Conservation (phyloP, 2,797 vertebrate genomes). For the Macropus fuliginosus region DNA sequence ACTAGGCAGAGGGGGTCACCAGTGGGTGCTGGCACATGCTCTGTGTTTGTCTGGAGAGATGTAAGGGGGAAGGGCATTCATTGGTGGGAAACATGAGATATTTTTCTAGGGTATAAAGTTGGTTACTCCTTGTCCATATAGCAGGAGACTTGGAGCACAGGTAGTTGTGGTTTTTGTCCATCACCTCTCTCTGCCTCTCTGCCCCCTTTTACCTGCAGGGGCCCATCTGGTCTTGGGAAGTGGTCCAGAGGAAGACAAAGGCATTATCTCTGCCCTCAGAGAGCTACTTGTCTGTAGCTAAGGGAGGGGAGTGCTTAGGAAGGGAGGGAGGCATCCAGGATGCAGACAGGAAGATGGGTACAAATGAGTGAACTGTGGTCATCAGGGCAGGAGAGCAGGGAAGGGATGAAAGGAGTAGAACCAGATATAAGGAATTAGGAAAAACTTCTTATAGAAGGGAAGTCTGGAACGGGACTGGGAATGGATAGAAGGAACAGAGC, state of each 20-base stretch:
- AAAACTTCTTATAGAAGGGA: background rate
- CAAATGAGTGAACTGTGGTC: background rate
- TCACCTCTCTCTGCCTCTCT: background rate
- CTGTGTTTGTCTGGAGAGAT: background rate
- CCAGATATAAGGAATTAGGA: background rate
- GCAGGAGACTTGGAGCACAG: background rate
- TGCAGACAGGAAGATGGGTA: background rate
- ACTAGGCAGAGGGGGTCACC: background rate
- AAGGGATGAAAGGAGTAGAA: background rate
- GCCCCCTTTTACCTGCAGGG: background rate
- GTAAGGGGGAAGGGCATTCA: background rate
- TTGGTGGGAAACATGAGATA: background rate
- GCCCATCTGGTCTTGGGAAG: background rate
- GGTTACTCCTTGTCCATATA: background rate
- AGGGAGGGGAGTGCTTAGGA: too few species aligned
- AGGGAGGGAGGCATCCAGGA: background rate
- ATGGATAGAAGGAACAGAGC: background rate
- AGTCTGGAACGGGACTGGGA: background rate
- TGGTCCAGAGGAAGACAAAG: background rate
- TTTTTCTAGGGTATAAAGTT: background rate
- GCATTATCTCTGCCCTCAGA: background rate
- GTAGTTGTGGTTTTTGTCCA: background rate
- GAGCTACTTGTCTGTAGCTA: background rate
- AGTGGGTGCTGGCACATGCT: background rate
- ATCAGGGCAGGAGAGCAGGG: background rate